phyloP scores from a whole-genome alignment of 2,113 vertebrate species.

The Heptranchias perlo region DNA sequence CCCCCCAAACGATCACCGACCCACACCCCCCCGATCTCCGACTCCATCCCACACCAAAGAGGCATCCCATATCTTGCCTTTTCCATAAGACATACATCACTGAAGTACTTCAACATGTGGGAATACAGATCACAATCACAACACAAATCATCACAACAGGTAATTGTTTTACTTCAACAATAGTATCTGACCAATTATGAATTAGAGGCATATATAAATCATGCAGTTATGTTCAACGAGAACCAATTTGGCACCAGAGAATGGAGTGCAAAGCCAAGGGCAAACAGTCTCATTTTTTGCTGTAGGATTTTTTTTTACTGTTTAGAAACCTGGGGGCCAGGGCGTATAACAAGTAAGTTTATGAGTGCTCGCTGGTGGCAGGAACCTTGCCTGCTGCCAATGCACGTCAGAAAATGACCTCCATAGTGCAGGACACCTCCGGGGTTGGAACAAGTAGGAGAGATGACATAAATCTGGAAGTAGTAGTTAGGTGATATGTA shows the following conservation, averaged over 20 bases:
- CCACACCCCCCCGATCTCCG: no score
- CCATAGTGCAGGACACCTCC: background rate
- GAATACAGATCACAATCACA: background rate
- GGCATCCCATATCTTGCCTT: no score
- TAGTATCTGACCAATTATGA: background rate
- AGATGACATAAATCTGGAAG: background rate
- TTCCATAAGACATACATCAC: background rate
- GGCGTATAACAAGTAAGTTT: background rate
- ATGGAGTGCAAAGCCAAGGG: background rate
- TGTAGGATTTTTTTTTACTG: background rate
- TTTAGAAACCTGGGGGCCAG: background rate
- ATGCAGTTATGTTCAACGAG: background rate
- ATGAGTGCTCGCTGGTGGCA: background rate
- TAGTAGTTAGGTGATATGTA: background rate
- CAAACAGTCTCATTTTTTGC: background rate
- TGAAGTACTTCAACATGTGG: background rate
- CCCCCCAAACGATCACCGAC: no score
- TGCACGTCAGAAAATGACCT: background rate
- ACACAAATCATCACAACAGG: slow-evolving; percentile 2
- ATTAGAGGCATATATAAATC: background rate
- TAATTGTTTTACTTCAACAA: background rate
- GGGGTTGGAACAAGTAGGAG: background rate
- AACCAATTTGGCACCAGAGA: background rate
- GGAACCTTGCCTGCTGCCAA: background rate
- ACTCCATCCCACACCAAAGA: no score